Evolutionary conservation across 2,113 vertebrate genomes (phyloP).

Genomic region (Amazona guildingii): DNA sequence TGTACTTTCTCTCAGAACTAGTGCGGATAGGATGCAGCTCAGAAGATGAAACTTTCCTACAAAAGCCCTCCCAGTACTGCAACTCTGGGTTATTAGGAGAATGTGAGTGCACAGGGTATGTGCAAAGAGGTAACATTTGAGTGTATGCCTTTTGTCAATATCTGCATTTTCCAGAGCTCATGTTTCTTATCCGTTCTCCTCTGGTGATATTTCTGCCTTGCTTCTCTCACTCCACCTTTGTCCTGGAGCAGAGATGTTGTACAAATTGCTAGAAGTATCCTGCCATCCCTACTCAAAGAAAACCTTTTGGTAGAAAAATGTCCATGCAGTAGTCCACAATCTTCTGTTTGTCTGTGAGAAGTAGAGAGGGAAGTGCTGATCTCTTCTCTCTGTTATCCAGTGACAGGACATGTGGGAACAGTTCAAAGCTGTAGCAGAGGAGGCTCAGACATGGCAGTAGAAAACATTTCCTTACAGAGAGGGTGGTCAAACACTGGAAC

Average conservation of each 20-base stretch:
- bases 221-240: not conserved
- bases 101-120: fast-evolving
- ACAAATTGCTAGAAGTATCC: not conserved
- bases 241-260: not conserved
- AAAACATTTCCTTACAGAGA: not conserved
- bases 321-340: not conserved
- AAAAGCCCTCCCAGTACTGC: not conserved
- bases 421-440: not conserved
- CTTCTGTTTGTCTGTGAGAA: fast-evolving
- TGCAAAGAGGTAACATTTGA: not conserved
- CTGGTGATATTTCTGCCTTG: not conserved
- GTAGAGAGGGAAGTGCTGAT: not conserved
- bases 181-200: not conserved
- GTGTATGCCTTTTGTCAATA: not conserved
- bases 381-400: not conserved
- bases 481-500: not conserved
- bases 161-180: not conserved
- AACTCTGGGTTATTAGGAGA: not conserved
- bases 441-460: not conserved
- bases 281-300: not conserved
- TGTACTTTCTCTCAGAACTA: fast-evolving
- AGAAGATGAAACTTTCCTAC: not conserved
- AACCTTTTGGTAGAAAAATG: not conserved
- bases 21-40: not conserved
- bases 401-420: not conserved